A percentile compares a stretch with the other conserved stretches of the same genome.
Evolutionary conservation across 2,797 vertebrate species (phyloP).

Genomic region (Pteropus rufus): DNA sequence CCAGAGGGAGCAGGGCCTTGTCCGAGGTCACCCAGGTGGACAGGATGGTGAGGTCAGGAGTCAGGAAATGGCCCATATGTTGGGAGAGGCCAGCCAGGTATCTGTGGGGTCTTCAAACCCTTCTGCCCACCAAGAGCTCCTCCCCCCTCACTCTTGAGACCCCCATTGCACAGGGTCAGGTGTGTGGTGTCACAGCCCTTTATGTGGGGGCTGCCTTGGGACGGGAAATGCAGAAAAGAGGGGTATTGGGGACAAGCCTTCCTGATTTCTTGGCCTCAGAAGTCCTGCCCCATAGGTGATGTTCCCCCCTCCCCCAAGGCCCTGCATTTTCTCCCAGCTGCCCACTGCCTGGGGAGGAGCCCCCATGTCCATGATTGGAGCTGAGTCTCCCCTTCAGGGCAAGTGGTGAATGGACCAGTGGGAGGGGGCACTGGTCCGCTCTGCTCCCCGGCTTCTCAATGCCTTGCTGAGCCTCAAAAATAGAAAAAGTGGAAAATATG

Average conservation of each 20-base stretch:
- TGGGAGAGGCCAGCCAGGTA: background rate
- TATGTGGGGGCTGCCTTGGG: fast-evolving
- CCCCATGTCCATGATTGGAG: background rate
- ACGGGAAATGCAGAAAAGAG: background rate
- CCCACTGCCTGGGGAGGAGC: background rate
- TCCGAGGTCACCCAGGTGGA: background rate
- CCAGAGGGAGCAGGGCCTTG: background rate
- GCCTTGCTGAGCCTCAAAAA: background rate
- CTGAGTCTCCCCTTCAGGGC: background rate
- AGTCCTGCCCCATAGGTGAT: background rate
- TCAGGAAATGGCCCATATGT: background rate
- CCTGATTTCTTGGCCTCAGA: background rate
- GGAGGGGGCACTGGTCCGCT: background rate
- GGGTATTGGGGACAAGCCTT: background rate
- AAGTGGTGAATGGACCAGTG: background rate
- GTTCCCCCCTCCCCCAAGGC: no score
- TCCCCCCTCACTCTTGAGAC: fast-evolving
- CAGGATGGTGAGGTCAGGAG: background rate
- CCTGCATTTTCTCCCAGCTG: background rate
- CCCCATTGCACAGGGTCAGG: fast-evolving
- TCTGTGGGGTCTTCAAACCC: background rate
- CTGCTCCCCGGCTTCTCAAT: background rate
- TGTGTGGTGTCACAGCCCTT: no score
- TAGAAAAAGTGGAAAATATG: background rate
- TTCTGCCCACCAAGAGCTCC: no score